Base-by-base conservation (phyloP, 2,888 invertebrate species). In the Cantharis nigra region DNA sequence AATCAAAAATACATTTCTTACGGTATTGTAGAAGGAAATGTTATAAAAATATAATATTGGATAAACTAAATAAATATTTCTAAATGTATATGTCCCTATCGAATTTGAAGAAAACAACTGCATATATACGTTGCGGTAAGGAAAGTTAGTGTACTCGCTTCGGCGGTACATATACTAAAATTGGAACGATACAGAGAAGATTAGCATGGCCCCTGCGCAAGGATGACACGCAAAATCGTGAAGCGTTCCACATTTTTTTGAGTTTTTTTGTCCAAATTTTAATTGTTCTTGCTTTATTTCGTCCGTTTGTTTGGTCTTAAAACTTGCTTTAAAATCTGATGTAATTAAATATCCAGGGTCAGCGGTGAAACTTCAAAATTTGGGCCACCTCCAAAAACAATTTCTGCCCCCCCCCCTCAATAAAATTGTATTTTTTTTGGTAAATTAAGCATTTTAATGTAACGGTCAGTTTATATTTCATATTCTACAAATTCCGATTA, bases 211-310 rank as follows among this genome's bases (percentile, higher is more conserved):
- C 94, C 94, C 94, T 95, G 94, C 94, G 94, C 94, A 95, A 95
- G 94, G 94, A 95, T 95, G 94, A 95, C 94, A 94, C 94, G 94
- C 94, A 95, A 95, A 95, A 94, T 95, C 94, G 94, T 94, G 94
- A 94, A 94, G 94, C 94, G 94, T 94, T 93, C 93, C 93, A 93
- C 92, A 93, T 92, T 92, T 91, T 92, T 92, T 92, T 0, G 26
- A 26, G 9, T 9, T 26, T 26, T 26, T 26, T 26, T 26, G 9
- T 9, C 9, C 9, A 26, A 26, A 5, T 9, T 26, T 26, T 1
- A 26, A 26, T n/a, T n/a, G n/a, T n/a, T n/a, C n/a, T n/a, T n/a
- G n/a, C n/a, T n/a, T n/a, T n/a, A n/a, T n/a, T n/a, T n/a, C n/a
- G n/a, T n/a, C n/a, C n/a, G n/a, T n/a, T n/a, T n/a, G n/a, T n/a